Evolutionary conservation across 2,888 invertebrate species (phyloP), one percentile per base, ranked within the genome.

Genomic region (Kuschelorhynchus macadamiae): DNA sequence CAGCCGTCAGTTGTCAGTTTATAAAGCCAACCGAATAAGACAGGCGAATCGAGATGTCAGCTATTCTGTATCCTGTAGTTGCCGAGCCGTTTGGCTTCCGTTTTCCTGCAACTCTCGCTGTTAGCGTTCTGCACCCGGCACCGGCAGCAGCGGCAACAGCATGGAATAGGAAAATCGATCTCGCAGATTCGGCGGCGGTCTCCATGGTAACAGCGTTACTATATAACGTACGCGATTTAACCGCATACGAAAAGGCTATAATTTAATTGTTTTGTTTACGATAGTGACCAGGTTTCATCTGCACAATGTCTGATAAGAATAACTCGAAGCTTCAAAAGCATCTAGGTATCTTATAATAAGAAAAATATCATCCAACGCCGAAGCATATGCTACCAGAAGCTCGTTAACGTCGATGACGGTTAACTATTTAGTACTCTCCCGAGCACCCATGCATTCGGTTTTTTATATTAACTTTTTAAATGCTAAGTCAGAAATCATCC

Each of bases 81-180:
- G 30, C 30, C 25, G 2, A 12, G 2, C 36, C 2, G 55, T 18
- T 41, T 9, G 16, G 42, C 60, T 61, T 61, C 60, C 60, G 60
- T 61, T 50, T 50, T 61, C 60, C 50, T 25, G 50, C 49, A 50
- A 42, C 41, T 41, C 32, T 36, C 18, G 16, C 16, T n/a, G 17
- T 12, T 3, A 21, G 17, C 14, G 16, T 21, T 11, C 8, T 39
- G 36, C 17, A 44, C 30, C 42, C 32, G 25, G 49, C 60, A 61
- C 30, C 57, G 18, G 46, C 46, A 21, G 44, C 59, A 47, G 47
- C 59, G 7, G 25, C 25, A 7, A 7, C 25, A 25, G 21, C 47
- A 41, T 52, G 52, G 44, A 32, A 50, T 52, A 21, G 52, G 52
- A 61, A 42, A 50, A 61, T 61, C 61, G 61, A 61, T 61, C 52